phyloP scores from a whole-genome alignment of 2,888 invertebrate genomes.

The Linhomoeus sp. region DNA sequence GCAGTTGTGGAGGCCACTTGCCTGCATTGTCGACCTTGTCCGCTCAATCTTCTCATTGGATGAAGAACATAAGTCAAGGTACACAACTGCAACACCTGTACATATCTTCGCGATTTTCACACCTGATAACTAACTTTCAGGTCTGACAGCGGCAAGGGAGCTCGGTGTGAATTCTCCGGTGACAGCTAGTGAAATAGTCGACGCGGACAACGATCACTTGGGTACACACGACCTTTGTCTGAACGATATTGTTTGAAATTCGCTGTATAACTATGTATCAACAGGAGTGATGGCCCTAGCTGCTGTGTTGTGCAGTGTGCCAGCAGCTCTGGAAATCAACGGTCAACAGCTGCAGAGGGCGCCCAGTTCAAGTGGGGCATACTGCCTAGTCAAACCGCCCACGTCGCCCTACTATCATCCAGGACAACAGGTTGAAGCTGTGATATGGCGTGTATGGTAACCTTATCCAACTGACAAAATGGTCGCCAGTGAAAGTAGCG shows the following conservation, averaged over 20 bases:
- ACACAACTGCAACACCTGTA: no score
- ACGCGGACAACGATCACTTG: constrained; percentile 78
- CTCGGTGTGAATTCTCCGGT: constrained; percentile 69
- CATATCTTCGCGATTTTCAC: no score
- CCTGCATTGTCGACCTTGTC: constrained; percentile 37
- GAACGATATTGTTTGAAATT: neutral
- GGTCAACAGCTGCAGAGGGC: no score
- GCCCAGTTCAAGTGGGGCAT: no score
- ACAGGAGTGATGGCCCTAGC: constrained; percentile 74
- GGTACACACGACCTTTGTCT: constrained; percentile 35
- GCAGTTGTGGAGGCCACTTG: constrained; percentile 67
- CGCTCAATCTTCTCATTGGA: constrained; percentile 41
- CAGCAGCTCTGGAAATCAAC: constrained; percentile 3
- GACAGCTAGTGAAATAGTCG: constrained; percentile 78
- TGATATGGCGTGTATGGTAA: no score
- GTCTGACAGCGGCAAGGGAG: constrained; percentile 41
- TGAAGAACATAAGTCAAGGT: constrained; percentile 43
- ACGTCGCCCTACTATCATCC: neutral
- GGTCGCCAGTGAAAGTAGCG: no score
- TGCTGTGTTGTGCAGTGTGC: constrained; percentile 44
- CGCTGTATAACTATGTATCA: neutral
- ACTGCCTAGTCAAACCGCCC: neutral
- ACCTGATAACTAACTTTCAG: no score
- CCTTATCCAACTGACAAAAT: no score
- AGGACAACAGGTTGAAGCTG: neutral